Percentiles rank a stretch among this genome's conserved stretches.
These are phyloP conservation scores for Cheilosia grossa DNA, from an alignment of 2,888 invertebrate species.

Conservation along the genomic window DNA sequence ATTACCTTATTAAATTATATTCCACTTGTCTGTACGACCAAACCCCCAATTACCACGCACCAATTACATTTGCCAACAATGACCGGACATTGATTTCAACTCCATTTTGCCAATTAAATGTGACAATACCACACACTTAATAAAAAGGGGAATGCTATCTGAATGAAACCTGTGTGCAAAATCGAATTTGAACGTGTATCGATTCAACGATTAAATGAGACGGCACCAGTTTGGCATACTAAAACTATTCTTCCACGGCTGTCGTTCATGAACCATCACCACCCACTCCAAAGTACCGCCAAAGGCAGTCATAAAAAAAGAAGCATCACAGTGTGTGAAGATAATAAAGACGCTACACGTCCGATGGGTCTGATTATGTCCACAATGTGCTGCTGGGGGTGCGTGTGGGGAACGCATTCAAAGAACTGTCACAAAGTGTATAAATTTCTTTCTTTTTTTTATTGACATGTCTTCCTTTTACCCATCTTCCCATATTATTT, in stretches of 20 bases:
- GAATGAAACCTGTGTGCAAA: constrained; percentile 66
- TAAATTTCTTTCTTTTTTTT: constrained; percentile 77
- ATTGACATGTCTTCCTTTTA: constrained; percentile 75
- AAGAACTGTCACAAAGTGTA: constrained; percentile 77
- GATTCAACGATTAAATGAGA: constrained; percentile 80
- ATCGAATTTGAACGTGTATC: constrained; percentile 76
- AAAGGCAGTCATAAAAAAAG: constrained; percentile 63
- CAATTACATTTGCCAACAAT: constrained; percentile 56
- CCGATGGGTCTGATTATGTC: constrained; percentile 77
- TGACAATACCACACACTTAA: constrained; percentile 75
- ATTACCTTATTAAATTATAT: not conserved
- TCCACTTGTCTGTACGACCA: not conserved
- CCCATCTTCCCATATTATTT: constrained; percentile 58
- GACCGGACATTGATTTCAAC: constrained; percentile 49
- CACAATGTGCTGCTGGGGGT: constrained; percentile 72
- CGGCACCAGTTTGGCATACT: constrained; percentile 76
- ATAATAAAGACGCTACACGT: constrained; percentile 80
- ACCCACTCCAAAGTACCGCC: constrained; percentile 59
- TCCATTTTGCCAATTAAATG: constrained; percentile 76
- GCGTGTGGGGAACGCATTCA: constrained; percentile 60
- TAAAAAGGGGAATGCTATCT: constrained; percentile 74
- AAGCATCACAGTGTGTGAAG: constrained; percentile 77
- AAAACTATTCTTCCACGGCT: constrained; percentile 65
- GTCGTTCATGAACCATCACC: constrained; percentile 48
- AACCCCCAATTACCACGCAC: constrained; percentile 16